A percentile compares a stretch with the other conserved stretches of the same genome.
Conservation (phyloP, 2,888 invertebrate species). For the Axea sp. region DNA sequence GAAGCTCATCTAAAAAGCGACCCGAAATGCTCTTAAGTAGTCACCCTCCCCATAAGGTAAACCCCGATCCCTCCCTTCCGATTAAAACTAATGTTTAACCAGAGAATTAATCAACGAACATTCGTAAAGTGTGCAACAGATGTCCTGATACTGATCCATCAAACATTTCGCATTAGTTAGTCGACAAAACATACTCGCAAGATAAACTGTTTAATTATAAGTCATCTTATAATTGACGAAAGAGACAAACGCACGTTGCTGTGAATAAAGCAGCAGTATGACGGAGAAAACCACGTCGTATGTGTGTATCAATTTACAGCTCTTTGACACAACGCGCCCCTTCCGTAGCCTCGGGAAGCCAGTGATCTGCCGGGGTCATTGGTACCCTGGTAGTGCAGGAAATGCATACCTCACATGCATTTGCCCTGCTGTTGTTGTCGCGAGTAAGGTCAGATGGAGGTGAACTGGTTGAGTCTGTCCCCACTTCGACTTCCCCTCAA, state of each 20-base stretch:
- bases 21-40: too few relatives aligned
- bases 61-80: background rate
- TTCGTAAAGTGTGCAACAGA: slow-evolving; percentile 31
- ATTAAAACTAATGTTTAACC: slow-evolving; percentile 1
- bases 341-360: slow-evolving; percentile 46
- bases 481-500: background rate
- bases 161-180: slow-evolving; percentile 21
- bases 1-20: too few relatives aligned
- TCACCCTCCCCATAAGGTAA: too few relatives aligned
- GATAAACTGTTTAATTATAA: slow-evolving; percentile 17
- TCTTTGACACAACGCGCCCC: slow-evolving; percentile 50
- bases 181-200: slow-evolving; percentile 10
- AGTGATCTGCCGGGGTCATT: slow-evolving; percentile 47
- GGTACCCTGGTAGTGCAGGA: slow-evolving; percentile 21
- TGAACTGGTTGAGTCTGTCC: background rate
- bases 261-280: too few relatives aligned
- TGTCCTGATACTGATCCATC: slow-evolving; percentile 38
- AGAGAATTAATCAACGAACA: slow-evolving; percentile 30
- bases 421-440: slow-evolving; percentile 6
- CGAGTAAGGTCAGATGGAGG: slow-evolving; percentile 8
- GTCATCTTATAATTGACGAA: slow-evolving; percentile 21
- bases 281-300: slow-evolving; percentile 12
- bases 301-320: slow-evolving; percentile 49
- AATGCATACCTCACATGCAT: slow-evolving; percentile 37
- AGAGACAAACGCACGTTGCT: slow-evolving; percentile 22